Conservation (phyloP, 2,113 vertebrate genomes). For the Gymnogyps californianus region DNA sequence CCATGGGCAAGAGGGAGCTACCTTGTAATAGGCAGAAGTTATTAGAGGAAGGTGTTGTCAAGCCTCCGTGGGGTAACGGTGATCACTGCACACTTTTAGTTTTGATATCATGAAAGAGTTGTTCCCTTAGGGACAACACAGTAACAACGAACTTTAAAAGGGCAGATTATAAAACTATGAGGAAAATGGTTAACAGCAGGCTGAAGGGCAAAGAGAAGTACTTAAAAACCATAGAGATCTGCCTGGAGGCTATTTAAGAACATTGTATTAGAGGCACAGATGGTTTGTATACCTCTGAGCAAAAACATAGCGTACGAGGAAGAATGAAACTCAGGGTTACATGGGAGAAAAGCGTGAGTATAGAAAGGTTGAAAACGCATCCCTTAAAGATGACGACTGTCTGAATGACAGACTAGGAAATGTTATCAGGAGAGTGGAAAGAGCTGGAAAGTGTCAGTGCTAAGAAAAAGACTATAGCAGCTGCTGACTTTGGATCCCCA, state of each 20-base stretch:
- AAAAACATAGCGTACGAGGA: neutral
- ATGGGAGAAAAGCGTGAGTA: conserved; percentile 23
- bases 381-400: neutral
- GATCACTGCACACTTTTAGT: conserved; percentile 19
- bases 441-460: neutral
- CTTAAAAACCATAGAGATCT: conserved; percentile 55
- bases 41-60: conserved; percentile 21
- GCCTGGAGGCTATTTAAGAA: conserved; percentile 65
- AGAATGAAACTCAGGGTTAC: conserved; percentile 25
- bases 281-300: conserved; percentile 65
- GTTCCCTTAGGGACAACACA: conserved; percentile 43
- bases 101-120: conserved; percentile 52
- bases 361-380: neutral
- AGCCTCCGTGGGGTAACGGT: neutral
- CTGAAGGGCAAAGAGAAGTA: conserved; percentile 55
- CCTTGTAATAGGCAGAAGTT: conserved; percentile 30
- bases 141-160: conserved; percentile 52
- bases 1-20: conserved; percentile 13
- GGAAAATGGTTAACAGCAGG: conserved; percentile 63
- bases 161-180: conserved; percentile 50
- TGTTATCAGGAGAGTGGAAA: neutral
- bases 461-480: neutral
- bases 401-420: neutral
- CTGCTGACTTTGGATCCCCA: neutral
- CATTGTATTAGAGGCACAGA: conserved; percentile 62